These are phyloP conservation scores for Anastrepha ludens DNA, from an alignment of 1,140 invertebrate species.

Conservation along the genomic window DNA sequence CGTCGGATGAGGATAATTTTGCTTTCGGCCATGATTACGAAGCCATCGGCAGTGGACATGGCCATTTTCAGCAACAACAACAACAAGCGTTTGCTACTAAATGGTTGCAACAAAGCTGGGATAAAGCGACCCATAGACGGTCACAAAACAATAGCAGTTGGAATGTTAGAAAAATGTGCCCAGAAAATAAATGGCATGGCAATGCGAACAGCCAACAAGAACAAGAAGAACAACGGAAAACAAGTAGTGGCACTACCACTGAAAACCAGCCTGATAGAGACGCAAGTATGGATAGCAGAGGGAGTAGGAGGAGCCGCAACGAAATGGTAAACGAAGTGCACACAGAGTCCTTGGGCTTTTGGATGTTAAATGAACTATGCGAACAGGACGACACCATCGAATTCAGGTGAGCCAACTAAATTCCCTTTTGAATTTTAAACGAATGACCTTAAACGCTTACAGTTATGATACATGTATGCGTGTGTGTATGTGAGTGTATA, in stretches of 20 bases:
- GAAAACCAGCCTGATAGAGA: background rate
- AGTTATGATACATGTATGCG: background rate
- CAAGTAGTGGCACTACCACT: background rate
- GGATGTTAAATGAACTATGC: conserved; percentile 59
- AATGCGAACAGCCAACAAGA: conserved; percentile 52
- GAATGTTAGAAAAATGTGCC: conserved; percentile 50
- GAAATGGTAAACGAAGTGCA: conserved; percentile 34
- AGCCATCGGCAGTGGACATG: background rate
- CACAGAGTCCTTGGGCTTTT: conserved; percentile 57
- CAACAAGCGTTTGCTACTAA: conserved; percentile 39
- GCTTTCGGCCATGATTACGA: conserved; percentile 29
- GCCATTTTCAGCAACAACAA: conserved; percentile 28
- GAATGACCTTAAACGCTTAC: background rate
- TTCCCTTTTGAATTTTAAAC: conserved; percentile 28
- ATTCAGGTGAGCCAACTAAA: conserved; percentile 58
- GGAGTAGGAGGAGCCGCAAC: background rate
- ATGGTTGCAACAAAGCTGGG: conserved; percentile 31
- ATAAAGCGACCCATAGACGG: conserved; percentile 22
- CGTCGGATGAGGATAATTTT: conserved; percentile 45
- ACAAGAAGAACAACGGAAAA: background rate
- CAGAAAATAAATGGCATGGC: conserved; percentile 58
- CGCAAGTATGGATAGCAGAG: background rate
- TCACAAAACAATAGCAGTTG: conserved; percentile 15
- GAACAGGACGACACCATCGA: conserved; percentile 58
- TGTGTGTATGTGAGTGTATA: no score